Conservation (phyloP, 2,888 invertebrate species). For the Latheticus oryzae region DNA sequence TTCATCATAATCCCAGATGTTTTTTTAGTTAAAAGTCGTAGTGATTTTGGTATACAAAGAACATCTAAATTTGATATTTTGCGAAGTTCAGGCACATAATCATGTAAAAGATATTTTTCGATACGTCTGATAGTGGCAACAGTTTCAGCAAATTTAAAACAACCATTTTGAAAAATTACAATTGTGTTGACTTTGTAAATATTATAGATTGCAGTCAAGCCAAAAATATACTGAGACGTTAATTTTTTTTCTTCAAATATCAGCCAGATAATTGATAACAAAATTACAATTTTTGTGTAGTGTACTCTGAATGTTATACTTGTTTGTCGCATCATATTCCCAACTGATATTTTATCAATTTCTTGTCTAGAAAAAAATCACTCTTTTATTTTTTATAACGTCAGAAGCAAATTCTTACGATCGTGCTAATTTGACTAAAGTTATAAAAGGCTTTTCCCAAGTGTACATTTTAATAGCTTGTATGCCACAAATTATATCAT, state of each 20-base stretch:
- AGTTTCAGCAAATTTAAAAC: constrained; percentile 81
- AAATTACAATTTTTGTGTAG: too few species aligned
- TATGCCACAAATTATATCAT: constrained; percentile 88
- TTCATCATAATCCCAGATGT: constrained; percentile 70
- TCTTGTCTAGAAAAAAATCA: constrained; percentile 7
- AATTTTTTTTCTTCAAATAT: constrained; percentile 69
- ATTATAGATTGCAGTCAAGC: constrained; percentile 88
- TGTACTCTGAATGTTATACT: too few species aligned
- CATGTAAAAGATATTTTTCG: constrained; percentile 67
- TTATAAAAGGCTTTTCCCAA: constrained; percentile 90
- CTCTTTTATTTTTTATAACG: too few species aligned
- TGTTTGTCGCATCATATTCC: too few species aligned
- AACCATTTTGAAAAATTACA: constrained; percentile 87
- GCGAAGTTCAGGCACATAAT: constrained; percentile 58
- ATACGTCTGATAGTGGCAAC: constrained; percentile 78
- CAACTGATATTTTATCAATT: neutral
- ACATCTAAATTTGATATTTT: too few species aligned
- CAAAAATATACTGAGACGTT: constrained; percentile 84
- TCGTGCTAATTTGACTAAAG: constrained; percentile 73
- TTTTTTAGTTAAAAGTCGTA: too few species aligned
- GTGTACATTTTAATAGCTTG: constrained; percentile 97
- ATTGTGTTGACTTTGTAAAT: constrained; percentile 87
- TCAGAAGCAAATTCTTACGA: too few species aligned
- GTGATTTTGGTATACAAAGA: too few species aligned
- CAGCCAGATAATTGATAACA: too few species aligned